phyloP scores from a whole-genome alignment of 2,888 invertebrate species.

The Drosophila longiperda region DNA sequence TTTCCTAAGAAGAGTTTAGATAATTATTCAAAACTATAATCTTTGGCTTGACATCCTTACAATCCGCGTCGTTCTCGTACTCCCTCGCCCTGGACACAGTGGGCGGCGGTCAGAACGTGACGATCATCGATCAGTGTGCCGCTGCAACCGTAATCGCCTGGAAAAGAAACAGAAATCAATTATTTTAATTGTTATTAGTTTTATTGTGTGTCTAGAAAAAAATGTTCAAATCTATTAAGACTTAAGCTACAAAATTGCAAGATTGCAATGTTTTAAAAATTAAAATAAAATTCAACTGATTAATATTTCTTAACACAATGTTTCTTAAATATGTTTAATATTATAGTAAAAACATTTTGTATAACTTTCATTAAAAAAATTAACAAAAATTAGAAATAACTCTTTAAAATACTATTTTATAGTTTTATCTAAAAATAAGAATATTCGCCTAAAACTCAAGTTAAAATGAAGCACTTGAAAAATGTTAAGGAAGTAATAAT shows the following conservation, averaged over 20 bases:
- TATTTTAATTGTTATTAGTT: not conserved
- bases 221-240: no score
- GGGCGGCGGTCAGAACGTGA: constrained; percentile 88
- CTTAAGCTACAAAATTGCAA: no score
- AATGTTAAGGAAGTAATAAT: not conserved
- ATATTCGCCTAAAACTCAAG: not conserved
- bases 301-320: not conserved
- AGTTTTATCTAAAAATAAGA: not conserved
- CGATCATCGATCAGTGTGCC: constrained; percentile 87
- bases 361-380: not conserved
- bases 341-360: not conserved
- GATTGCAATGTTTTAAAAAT: no score
- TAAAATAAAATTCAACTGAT: fast-evolving
- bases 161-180: not conserved
- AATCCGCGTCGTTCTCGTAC: constrained; percentile 86
- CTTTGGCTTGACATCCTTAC: constrained; percentile 84
- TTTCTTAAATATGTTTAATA: not conserved
- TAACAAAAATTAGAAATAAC: not conserved
- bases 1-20: constrained; percentile 64
- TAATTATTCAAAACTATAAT: not conserved
- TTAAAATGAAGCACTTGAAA: not conserved
- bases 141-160: constrained; percentile 87
- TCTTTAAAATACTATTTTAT: not conserved
- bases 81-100: constrained; percentile 87
- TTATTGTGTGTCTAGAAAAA: not conserved